Conservation (phyloP, 2,888 invertebrate genomes). For the Apamea anceps region DNA sequence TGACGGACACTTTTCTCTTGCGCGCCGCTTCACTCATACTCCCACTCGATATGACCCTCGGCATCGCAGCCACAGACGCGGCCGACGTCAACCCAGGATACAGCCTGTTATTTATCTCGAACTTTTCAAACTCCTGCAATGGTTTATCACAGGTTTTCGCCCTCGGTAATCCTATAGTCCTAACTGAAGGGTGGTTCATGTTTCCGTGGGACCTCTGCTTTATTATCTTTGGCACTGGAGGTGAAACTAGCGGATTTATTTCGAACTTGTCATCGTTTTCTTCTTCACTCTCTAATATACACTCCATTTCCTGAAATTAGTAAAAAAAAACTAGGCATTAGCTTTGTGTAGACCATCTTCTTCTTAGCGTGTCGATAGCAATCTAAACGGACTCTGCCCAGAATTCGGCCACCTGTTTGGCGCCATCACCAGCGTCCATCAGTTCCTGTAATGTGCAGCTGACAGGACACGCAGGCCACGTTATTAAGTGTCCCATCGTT, state of each 20-base stretch:
- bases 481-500: too few relatives aligned
- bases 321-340: neutral
- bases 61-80: conserved; percentile 87
- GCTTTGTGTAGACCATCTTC: neutral
- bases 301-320: conserved; percentile 91
- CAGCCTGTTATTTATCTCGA: conserved; percentile 73
- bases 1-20: conserved; percentile 92
- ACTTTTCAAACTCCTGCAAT: conserved; percentile 79
- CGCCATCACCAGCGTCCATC: too few relatives aligned
- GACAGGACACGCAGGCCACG: too few relatives aligned
- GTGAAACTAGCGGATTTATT: conserved; percentile 84
- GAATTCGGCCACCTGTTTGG: too few relatives aligned
- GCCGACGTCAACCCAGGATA: conserved; percentile 82
- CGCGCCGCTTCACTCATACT: conserved; percentile 89
- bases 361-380: too few relatives aligned
- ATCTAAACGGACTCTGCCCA: too few relatives aligned
- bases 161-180: conserved; percentile 84
- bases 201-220: conserved; percentile 83
- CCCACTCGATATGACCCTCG: conserved; percentile 85
- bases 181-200: conserved; percentile 86
- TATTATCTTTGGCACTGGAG: conserved; percentile 81
- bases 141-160: conserved; percentile 89
- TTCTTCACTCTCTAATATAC: conserved; percentile 92
- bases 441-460: too few relatives aligned
- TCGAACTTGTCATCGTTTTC: conserved; percentile 91